Percentiles rank a stretch among this genome's conserved stretches.
Evolutionary conservation across 2,888 invertebrate species (phyloP).

Genomic region (Mongoloraphidia duomilia): DNA sequence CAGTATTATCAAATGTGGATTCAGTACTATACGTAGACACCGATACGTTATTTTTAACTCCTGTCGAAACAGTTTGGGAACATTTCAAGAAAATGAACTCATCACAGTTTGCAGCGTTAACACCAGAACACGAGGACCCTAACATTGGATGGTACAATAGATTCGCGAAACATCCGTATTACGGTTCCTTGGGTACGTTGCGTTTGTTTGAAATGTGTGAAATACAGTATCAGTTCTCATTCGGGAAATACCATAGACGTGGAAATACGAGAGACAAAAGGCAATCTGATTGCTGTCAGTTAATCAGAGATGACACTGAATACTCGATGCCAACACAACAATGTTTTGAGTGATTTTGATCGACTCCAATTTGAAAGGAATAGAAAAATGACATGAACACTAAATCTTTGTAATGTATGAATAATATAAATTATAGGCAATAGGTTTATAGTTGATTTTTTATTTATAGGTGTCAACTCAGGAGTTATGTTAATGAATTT

Average conservation of each 20-base stretch:
- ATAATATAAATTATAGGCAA: too few species aligned
- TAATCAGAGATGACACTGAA: too few species aligned
- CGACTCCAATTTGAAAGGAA: too few species aligned
- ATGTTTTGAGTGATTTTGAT: too few species aligned
- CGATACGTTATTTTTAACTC: conserved; percentile 76
- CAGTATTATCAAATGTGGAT: conserved; percentile 62
- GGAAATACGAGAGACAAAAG: too few species aligned
- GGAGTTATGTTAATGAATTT: conserved; percentile 97
- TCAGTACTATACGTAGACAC: conserved; percentile 85
- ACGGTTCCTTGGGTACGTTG: conserved; percentile 59
- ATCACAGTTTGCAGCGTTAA: conserved; percentile 74
- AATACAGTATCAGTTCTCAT: too few species aligned
- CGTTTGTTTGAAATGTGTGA: not conserved
- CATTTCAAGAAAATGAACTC: conserved; percentile 68
- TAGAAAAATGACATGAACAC: too few species aligned
- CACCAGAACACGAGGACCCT: conserved; percentile 84
- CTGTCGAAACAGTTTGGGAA: conserved; percentile 71
- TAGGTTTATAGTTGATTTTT: not conserved
- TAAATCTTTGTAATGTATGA: too few species aligned
- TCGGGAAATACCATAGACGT: too few species aligned
- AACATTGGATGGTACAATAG: conserved; percentile 91
- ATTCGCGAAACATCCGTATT: conserved; percentile 90
- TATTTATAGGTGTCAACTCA: conserved; percentile 69
- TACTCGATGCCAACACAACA: too few species aligned
- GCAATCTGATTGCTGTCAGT: too few species aligned